phyloP scores from a whole-genome alignment of 35 echinoderm and acorn worm species.

The Ophiothrix spiculata region DNA sequence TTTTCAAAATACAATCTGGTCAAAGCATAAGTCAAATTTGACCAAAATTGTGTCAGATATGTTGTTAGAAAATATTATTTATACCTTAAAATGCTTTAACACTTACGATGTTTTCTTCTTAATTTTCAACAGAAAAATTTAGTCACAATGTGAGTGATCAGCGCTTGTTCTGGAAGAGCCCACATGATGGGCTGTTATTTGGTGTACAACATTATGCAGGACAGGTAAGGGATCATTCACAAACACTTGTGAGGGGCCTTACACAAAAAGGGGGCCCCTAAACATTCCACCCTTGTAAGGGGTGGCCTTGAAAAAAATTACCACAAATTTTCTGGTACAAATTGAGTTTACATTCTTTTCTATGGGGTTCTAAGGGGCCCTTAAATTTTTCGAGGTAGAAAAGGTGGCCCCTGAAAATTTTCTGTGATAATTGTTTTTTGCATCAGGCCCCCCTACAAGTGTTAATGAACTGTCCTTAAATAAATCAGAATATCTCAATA shows the following conservation, averaged over 20 bases:
- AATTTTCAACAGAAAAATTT: conserved; percentile 20
- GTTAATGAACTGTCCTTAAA: too few species aligned
- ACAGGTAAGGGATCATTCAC: conserved; percentile 26
- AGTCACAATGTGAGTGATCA: conserved; percentile 5
- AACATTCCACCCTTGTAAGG: too few species aligned
- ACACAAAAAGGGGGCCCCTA: too few species aligned
- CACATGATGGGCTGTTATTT: conserved; percentile 31
- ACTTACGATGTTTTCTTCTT: neutral
- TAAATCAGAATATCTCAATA: too few species aligned
- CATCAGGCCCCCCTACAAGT: too few species aligned
- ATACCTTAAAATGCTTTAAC: neutral
- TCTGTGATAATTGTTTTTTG: too few species aligned
- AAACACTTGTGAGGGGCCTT: neutral
- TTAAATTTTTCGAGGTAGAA: too few species aligned
- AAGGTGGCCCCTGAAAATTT: too few species aligned
- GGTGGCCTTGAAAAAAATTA: too few species aligned
- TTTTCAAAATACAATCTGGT: neutral
- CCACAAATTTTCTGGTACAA: too few species aligned
- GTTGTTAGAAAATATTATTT: neutral
- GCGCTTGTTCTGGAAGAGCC: neutral
- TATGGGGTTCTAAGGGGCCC: too few species aligned
- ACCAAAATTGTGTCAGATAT: neutral
- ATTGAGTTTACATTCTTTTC: too few species aligned
- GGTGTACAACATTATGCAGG: conserved; percentile 78
- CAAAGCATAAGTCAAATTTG: neutral